Conservation (phyloP, 2,888 invertebrate species). For the Diarsia dahlii region DNA sequence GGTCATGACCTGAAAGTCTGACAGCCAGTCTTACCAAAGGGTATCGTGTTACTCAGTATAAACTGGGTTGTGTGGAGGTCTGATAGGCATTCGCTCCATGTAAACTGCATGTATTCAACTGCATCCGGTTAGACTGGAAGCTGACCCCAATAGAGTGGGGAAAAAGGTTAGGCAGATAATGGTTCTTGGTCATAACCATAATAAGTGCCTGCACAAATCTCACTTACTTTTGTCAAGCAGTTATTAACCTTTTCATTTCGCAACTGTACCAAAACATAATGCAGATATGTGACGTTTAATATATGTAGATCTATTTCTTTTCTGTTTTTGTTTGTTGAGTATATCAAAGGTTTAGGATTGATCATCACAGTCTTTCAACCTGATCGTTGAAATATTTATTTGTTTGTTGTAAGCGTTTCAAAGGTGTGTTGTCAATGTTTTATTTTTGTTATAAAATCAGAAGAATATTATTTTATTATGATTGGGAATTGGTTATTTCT, state of each 20-base stretch:
- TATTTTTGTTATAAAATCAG: constrained; percentile 17
- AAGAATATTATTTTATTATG: background rate
- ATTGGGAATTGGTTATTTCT: constrained; percentile 15
- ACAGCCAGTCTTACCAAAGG: too few species aligned
- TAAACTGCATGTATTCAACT: too few species aligned
- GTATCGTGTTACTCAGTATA: too few species aligned
- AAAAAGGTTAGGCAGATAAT: too few species aligned
- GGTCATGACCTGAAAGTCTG: too few species aligned
- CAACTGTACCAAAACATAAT: background rate
- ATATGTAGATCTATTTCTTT: background rate
- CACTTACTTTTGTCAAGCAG: background rate
- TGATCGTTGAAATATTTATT: background rate
- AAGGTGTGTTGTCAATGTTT: constrained; percentile 7
- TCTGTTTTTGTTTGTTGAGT: background rate
- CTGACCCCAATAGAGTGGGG: too few species aligned
- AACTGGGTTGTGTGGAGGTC: too few species aligned
- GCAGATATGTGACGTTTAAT: constrained; percentile 1
- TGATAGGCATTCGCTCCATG: too few species aligned
- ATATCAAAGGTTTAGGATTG: background rate
- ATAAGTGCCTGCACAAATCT: background rate
- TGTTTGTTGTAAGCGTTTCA: constrained; percentile 11
- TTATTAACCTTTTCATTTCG: constrained; percentile 8
- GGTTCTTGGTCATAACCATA: too few species aligned
- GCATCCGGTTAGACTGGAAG: too few species aligned
- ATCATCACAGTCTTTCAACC: background rate